A percentile compares a stretch with the other conserved stretches of the same genome.
Evolutionary conservation across 2,797 vertebrate species (phyloP).

Genomic region (Acanthurus lineatus): DNA sequence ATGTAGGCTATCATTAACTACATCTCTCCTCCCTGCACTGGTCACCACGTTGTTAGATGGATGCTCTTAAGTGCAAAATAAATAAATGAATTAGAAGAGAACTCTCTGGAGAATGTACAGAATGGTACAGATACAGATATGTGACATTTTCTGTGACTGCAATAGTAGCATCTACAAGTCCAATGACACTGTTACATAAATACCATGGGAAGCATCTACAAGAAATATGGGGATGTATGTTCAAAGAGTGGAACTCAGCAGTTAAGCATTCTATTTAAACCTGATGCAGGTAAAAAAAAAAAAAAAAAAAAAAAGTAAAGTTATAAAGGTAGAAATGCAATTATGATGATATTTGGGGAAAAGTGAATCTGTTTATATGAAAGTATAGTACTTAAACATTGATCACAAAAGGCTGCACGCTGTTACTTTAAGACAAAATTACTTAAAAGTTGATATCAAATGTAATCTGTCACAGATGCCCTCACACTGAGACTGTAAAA

Average conservation of each 20-base stretch:
- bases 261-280: not conserved
- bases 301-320: too few species aligned
- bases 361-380: not conserved
- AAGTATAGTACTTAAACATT: not conserved
- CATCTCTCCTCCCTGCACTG: not conserved
- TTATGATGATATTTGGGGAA: too few species aligned
- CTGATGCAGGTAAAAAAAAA: not conserved
- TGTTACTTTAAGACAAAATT: not conserved
- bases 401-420: not conserved
- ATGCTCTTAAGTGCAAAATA: slow-evolving; percentile 3
- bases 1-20: not conserved
- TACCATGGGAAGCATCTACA: not conserved
- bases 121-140: not conserved
- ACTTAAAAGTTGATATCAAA: slow-evolving; percentile 29
- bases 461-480: slow-evolving; percentile 33
- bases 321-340: not conserved
- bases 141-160: not conserved
- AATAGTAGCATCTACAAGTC: not conserved
- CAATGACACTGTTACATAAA: not conserved
- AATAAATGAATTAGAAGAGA: not conserved
- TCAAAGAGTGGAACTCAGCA: not conserved
- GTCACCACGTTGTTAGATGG: not conserved
- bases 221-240: not conserved
- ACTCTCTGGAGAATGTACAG: not conserved
- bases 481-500: slow-evolving; percentile 45